Conservation (phyloP, 2,113 vertebrate species). For the Probosciger aterrimus region DNA sequence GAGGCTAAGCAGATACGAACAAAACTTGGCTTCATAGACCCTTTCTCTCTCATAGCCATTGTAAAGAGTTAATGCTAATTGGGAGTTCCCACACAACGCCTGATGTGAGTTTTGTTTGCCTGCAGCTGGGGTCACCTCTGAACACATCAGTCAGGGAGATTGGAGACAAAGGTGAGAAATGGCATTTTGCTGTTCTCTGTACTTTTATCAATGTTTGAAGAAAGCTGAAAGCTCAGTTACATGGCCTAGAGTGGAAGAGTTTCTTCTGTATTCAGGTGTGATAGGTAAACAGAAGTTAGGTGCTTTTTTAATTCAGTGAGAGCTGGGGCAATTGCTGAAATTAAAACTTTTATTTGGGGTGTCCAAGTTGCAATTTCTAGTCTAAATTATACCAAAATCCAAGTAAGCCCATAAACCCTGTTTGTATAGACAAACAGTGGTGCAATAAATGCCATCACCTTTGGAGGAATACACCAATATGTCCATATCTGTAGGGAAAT, state of each 20-base stretch:
- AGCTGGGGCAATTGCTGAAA: not conserved
- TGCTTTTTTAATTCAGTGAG: not conserved
- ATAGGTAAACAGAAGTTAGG: not conserved
- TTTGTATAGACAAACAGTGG: not conserved
- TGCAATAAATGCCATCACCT: not conserved
- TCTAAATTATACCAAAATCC: not conserved
- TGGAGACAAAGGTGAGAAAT: not conserved
- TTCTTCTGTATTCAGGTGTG: not conserved
- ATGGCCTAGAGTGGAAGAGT: accelerated
- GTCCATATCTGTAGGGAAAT: not conserved
- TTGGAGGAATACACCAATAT: not conserved
- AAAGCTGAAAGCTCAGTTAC: not conserved
- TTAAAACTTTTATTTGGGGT: not conserved
- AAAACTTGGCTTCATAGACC: not conserved
- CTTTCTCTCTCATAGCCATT: not conserved
- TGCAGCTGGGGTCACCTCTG: not conserved
- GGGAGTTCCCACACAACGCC: not conserved
- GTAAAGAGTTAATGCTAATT: not conserved
- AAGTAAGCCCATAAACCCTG: not conserved
- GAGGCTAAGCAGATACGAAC: not conserved
- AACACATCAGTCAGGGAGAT: not conserved
- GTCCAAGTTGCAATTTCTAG: not conserved
- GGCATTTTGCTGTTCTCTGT: not conserved
- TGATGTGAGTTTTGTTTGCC: not conserved
- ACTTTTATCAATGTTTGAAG: not conserved